Conservation (phyloP, 2,888 invertebrate genomes). For the Trypoxylon attenuatum region DNA sequence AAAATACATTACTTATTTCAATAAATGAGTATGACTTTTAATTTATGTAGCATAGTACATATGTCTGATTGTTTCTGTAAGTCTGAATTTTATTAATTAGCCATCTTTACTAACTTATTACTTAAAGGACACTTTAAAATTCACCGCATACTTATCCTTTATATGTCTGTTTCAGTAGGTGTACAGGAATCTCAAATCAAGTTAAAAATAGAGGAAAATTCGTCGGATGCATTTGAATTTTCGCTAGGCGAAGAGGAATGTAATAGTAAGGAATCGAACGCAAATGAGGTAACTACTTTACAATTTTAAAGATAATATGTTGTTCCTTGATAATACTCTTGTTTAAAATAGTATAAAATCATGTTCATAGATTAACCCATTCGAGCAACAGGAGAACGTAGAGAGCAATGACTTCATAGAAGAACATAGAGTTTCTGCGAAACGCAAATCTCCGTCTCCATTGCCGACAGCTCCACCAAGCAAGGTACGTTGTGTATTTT, state of each 20-base stretch:
- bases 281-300: too few relatives aligned
- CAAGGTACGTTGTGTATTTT: conserved; percentile 35
- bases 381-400: conserved; percentile 20
- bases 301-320: too few relatives aligned
- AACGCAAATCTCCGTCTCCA: conserved; percentile 44
- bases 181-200: conserved; percentile 45
- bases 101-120: neutral
- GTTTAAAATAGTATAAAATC: neutral
- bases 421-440: conserved; percentile 17
- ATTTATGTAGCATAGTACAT: conserved; percentile 22
- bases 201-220: conserved; percentile 42
- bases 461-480: conserved; percentile 39
- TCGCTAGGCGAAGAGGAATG: conserved; percentile 17
- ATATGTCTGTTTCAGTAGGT: conserved; percentile 22
- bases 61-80: conserved; percentile 13
- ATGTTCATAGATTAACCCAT: conserved; percentile 26
- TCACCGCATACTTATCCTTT: neutral
- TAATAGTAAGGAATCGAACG: conserved; percentile 11
- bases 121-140: neutral
- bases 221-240: conserved; percentile 33
- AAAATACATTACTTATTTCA: conserved; percentile 34
- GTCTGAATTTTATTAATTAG: conserved; percentile 4
- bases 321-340: neutral
- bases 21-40: conserved; percentile 38
- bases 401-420: conserved; percentile 31